Conservation (phyloP, 2,888 invertebrate species). For the Scaptodrosophila latifasciaeformis region DNA sequence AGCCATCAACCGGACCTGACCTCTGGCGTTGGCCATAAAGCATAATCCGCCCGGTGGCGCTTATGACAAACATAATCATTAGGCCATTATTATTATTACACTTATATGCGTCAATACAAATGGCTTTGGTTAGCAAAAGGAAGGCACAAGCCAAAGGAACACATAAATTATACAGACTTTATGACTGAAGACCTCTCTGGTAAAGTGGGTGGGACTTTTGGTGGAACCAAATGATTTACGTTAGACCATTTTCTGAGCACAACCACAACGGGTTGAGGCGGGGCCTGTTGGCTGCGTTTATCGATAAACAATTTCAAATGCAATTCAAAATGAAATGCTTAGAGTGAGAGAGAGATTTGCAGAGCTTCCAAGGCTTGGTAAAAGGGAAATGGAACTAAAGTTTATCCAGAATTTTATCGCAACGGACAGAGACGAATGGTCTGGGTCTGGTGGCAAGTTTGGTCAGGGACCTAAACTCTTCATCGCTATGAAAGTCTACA, state of each 20-base stretch:
- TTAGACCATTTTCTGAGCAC: constrained; percentile 14
- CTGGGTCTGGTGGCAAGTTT: constrained; percentile 16
- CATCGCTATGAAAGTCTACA: constrained; percentile 13
- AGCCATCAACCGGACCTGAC: constrained; percentile 18
- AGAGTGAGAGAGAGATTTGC: constrained; percentile 22
- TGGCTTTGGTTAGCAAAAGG: not conserved
- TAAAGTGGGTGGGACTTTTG: too few relatives aligned
- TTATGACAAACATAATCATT: constrained; percentile 62
- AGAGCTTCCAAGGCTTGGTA: not conserved
- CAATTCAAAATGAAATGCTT: constrained; percentile 46
- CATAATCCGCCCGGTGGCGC: constrained; percentile 30
- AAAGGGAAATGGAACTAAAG: not conserved
- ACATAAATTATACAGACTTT: constrained; percentile 37
- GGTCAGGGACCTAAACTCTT: not conserved
- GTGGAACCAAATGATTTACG: constrained; percentile 52
- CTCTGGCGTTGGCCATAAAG: constrained; percentile 48
- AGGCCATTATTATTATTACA: constrained; percentile 63
- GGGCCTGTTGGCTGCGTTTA: constrained; percentile 28
- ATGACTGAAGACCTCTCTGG: too few relatives aligned
- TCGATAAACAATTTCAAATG: constrained; percentile 60
- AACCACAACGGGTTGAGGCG: constrained; percentile 8
- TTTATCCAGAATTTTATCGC: constrained; percentile 33
- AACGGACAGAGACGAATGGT: constrained; percentile 29
- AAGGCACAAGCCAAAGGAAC: constrained; percentile 3
- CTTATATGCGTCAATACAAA: constrained; percentile 32